Base-by-base conservation (phyloP, 2,888 invertebrate species). In the Limnephilus marmoratus region DNA sequence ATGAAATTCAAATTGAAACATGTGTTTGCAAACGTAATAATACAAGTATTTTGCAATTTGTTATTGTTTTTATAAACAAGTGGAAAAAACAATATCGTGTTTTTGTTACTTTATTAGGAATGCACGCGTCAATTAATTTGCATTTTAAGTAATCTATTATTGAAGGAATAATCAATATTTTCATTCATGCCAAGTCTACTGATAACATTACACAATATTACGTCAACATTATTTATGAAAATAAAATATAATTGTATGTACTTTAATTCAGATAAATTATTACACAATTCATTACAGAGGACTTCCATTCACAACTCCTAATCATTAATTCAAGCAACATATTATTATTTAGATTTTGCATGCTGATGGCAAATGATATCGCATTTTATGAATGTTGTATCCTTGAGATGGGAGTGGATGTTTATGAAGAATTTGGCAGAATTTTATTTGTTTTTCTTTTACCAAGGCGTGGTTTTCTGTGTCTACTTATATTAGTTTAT, bases 111-210 rank as follows among this genome's bases (percentile, higher is more conserved):
- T 68, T 87, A 53, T 53, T 87, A 31, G 87, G 18, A 29, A 24
- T 89, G 31, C 13, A 80, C 2, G 81, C 37, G 68, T 18, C 80
- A 81, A 89, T 89, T 89, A 89, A 80, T 37, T 89, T 89, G 81
- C 88, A 89, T 87, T 41, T 68, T 34, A 53, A 53, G 9, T 87
- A 87, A 81, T 81, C 88, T 89, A 34, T 89, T 81, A 80, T 89
- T 89, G 37, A 34, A 89, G 34, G 41, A 89, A 89, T 89, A 89
- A 89, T 89, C 88, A 81, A 89, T 89, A 89, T 89, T 89, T 89
- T 49, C 90, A 90, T 90, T 90, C 82, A 90, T 90, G 90, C 82
- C 90, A 90, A 82, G 53, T 49, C 24, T 90, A 18, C 90, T 49
- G 90, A 89, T 81, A 89, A 89, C 80, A 34, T 37, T 34, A 81